Conservation (phyloP, 2,113 vertebrate species). For the Serinus canaria region DNA sequence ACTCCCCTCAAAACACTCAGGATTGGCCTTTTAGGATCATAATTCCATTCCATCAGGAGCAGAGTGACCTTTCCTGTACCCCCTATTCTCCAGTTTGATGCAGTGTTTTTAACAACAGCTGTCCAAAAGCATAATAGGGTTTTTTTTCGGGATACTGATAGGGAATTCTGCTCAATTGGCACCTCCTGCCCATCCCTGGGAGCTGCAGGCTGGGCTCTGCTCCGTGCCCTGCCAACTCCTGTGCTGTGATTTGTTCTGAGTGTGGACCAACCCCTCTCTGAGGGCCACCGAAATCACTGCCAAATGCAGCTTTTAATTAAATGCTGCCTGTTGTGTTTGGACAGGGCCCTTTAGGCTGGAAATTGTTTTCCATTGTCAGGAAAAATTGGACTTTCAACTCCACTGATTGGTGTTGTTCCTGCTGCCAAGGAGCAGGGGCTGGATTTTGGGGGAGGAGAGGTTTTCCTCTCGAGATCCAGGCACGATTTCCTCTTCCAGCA, state of each 20-base stretch:
- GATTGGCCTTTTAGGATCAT: background rate
- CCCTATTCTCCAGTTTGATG: background rate
- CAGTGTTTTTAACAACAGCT: background rate
- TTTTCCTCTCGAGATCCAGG: background rate
- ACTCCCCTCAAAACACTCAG: fast-evolving
- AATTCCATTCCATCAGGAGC: background rate
- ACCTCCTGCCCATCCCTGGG: background rate
- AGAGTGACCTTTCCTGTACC: background rate
- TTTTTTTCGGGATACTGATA: background rate
- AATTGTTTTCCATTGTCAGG: background rate
- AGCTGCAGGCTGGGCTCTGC: background rate
- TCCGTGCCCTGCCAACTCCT: background rate
- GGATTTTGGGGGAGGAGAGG: background rate
- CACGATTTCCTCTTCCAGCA: background rate
- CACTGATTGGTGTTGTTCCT: background rate
- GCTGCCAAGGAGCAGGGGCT: background rate
- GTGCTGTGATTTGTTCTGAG: background rate
- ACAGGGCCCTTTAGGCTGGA: background rate
- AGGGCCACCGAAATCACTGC: background rate
- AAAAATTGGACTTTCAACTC: background rate
- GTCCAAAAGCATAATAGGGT: background rate
- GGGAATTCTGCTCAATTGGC: background rate
- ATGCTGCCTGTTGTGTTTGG: background rate
- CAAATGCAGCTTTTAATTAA: slow-evolving; percentile 38
- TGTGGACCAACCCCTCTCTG: background rate